Evolutionary conservation across 2,113 vertebrate genomes (phyloP).

Genomic region (Anser cygnoides): DNA sequence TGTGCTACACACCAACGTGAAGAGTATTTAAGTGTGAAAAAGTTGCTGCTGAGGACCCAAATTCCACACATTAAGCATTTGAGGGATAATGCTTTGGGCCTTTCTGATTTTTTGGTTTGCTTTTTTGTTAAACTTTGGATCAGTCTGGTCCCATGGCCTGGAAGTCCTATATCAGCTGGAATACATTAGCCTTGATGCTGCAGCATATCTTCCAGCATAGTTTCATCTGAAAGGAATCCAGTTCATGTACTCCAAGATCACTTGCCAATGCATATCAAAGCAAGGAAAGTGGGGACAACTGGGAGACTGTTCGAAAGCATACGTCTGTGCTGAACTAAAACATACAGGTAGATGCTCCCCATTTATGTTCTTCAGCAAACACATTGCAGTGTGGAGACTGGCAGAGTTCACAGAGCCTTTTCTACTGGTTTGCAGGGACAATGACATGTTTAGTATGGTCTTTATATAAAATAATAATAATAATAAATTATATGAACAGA

Average conservation of each 20-base stretch:
- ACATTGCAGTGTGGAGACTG: not conserved
- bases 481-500: not conserved
- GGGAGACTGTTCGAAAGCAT: not conserved
- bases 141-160: not conserved
- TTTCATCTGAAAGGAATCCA: slow-evolving; percentile 32
- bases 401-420: not conserved
- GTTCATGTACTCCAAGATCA: not conserved
- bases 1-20: not conserved
- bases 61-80: not conserved
- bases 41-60: not conserved
- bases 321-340: not conserved
- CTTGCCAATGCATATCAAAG: not conserved
- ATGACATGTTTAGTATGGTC: fast-evolving
- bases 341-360: not conserved
- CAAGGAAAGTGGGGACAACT: not conserved
- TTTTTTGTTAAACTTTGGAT: not conserved
- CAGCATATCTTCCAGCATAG: not conserved
- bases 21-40: not conserved
- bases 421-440: not conserved
- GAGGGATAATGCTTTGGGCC: not conserved
- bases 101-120: not conserved
- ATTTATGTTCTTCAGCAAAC: not conserved
- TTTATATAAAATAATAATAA: not conserved
- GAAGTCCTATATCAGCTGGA: slow-evolving; percentile 34
- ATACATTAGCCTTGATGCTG: not conserved